A percentile compares a stretch with the other conserved stretches of the same genome.
Evolutionary conservation across 2,113 vertebrate genomes (phyloP).

Genomic region (Progne subis): DNA sequence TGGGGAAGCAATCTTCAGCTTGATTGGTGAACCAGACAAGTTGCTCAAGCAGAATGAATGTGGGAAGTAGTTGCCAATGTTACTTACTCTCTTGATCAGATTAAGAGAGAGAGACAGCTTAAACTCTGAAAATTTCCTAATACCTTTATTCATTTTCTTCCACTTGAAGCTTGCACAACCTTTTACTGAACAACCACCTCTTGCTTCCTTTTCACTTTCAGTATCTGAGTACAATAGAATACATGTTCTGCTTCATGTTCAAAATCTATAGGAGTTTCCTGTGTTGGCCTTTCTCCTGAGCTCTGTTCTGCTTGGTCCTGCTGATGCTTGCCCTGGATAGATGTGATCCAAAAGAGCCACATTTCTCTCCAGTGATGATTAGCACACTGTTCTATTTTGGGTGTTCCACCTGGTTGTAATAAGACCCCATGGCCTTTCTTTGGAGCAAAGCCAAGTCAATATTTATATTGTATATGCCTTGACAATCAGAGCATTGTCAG

Average conservation of each 20-base stretch:
- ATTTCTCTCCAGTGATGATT: not conserved
- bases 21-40: not conserved
- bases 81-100: not conserved
- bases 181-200: not conserved
- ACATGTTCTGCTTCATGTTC: not conserved
- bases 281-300: not conserved
- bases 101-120: not conserved
- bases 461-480: not conserved
- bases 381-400: not conserved
- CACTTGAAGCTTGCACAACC: not conserved
- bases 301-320: not conserved
- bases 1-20: not conserved
- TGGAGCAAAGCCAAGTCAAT: not conserved
- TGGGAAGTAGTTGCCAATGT: not conserved
- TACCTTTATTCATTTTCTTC: not conserved
- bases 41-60: not conserved
- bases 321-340: not conserved
- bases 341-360: not conserved
- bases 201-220: not conserved
- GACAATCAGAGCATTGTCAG: not conserved
- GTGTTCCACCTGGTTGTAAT: not conserved
- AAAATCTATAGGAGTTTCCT: not conserved
- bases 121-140: not conserved
- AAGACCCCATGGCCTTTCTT: not conserved
- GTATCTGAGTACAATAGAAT: not conserved